These are phyloP conservation scores for Brachionus plicatilis DNA, from an alignment of 1,140 invertebrate species.

Conservation along the genomic window DNA sequence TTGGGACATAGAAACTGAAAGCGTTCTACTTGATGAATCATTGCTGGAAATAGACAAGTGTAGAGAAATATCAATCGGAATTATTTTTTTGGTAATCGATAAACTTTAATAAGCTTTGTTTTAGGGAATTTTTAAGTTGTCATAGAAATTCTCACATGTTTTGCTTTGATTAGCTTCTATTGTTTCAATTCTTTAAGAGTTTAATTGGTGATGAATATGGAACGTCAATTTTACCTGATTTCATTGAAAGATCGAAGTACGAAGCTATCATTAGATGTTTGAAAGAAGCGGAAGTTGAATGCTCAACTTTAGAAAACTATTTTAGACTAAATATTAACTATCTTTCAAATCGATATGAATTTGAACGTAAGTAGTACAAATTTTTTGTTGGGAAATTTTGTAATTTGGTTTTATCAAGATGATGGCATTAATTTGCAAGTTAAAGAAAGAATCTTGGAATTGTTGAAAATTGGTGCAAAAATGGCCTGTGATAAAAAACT, in stretches of 20 bases:
- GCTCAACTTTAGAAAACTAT: neutral
- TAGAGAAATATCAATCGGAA: neutral
- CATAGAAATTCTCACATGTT: neutral
- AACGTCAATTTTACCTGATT: neutral
- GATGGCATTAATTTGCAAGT: neutral
- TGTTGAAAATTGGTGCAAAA: neutral
- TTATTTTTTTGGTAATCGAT: constrained; percentile 7
- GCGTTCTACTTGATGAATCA: neutral
- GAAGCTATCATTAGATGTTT: neutral
- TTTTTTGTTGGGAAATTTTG: neutral
- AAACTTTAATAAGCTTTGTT: neutral
- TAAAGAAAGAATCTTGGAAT: neutral
- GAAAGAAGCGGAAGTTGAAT: neutral
- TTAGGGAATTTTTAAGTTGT: neutral
- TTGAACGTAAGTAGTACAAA: neutral
- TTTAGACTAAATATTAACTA: constrained; percentile 14
- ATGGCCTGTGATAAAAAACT: neutral
- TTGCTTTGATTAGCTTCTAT: neutral
- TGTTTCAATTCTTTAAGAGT: neutral
- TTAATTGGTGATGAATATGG: constrained; percentile 32
- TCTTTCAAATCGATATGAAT: constrained; percentile 26
- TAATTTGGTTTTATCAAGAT: neutral
- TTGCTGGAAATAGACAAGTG: constrained; percentile 1
- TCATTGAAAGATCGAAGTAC: neutral
- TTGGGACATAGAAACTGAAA: neutral